Evolutionary conservation across 2,113 vertebrate species (phyloP).

Genomic region (Nothobranchius kuhntae): DNA sequence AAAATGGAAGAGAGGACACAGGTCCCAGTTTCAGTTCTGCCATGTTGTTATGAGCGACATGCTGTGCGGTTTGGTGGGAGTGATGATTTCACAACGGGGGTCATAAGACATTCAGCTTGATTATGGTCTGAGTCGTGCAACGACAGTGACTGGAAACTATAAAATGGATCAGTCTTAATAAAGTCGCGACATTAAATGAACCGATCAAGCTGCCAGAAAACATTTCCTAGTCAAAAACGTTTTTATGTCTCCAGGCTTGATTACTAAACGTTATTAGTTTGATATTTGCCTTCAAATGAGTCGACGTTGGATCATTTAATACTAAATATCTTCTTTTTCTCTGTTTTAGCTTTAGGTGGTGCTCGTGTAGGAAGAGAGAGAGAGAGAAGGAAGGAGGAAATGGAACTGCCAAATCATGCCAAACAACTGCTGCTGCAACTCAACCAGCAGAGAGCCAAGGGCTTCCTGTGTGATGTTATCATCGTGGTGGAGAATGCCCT

Average conservation of each 20-base stretch:
- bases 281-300: no score
- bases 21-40: constrained; percentile 44
- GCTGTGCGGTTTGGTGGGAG: constrained; percentile 25
- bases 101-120: constrained; percentile 9
- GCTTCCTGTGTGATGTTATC: constrained; percentile 98
- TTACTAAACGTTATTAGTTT: neutral
- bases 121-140: constrained; percentile 5
- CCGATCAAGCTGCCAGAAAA: no score
- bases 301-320: no score
- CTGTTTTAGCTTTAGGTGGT: constrained; percentile 84
- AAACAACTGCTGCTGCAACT: constrained; percentile 99
- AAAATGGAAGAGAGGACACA: constrained; percentile 32
- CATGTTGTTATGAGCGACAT: constrained; percentile 45
- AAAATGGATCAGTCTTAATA: neutral
- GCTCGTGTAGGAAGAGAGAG: constrained; percentile 83
- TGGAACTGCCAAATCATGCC: constrained; percentile 99
- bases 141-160: neutral
- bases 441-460: constrained; percentile 99
- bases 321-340: constrained; percentile 40
- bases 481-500: constrained; percentile 98
- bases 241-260: no score
- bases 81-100: constrained; percentile 8
- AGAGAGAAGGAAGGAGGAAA: constrained; percentile 85
- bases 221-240: no score
- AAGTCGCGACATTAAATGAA: neutral